Conservation (phyloP, 2,797 vertebrate genomes). For the Malurus splendens region DNA sequence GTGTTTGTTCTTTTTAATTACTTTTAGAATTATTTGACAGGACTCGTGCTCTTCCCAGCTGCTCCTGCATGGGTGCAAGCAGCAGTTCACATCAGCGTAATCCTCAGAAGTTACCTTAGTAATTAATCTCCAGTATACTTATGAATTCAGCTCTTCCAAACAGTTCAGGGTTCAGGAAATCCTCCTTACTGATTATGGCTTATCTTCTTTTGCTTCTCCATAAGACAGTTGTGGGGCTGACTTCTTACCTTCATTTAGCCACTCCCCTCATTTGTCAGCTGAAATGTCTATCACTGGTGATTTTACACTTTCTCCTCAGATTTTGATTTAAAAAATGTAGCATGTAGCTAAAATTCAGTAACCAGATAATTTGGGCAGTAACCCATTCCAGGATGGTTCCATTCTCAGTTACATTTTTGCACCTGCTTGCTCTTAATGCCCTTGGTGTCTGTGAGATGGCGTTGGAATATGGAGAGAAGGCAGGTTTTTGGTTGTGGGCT, state of each 20-base stretch:
- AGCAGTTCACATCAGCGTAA: not conserved
- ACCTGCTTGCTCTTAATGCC: not conserved
- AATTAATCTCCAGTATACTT: not conserved
- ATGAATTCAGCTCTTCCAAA: not conserved
- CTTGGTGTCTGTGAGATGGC: not conserved
- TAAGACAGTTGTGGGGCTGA: not conserved
- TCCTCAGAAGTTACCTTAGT: not conserved
- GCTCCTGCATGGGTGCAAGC: not conserved
- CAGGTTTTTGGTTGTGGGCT: not conserved
- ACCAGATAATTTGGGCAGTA: not conserved
- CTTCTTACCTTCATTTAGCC: not conserved
- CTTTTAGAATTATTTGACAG: not conserved
- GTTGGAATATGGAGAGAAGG: not conserved
- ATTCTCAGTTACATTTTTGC: not conserved
- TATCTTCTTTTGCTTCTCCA: not conserved
- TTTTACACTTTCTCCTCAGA: not conserved
- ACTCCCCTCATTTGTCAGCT: not conserved
- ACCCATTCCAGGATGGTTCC: not conserved
- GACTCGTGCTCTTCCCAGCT: not conserved
- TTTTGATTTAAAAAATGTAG: not conserved
- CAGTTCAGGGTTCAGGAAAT: not conserved
- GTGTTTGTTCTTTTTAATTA: constrained; percentile 16
- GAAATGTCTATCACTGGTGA: not conserved
- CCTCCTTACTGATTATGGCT: not conserved
- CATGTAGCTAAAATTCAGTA: not conserved